These are phyloP conservation scores for Drosophila novamexicana DNA, from an alignment of 1,140 invertebrate genomes.

Conservation along the genomic window DNA sequence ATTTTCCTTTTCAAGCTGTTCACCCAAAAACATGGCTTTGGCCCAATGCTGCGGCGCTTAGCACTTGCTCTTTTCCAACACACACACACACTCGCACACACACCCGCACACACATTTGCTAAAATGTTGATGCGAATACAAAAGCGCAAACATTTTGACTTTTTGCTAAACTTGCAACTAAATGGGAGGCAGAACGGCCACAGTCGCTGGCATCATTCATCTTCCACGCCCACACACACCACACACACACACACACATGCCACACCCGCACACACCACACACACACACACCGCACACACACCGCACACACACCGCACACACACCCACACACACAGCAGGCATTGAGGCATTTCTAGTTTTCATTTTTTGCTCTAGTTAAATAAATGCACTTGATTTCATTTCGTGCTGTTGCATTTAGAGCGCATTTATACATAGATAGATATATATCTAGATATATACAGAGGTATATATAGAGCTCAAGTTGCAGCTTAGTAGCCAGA, in stretches of 20 bases:
- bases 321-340: constrained; percentile 16
- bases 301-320: constrained; percentile 1
- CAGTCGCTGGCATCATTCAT: constrained; percentile 64
- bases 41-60: not conserved
- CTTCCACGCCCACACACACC: constrained; percentile 54
- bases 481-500: not conserved
- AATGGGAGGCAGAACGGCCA: constrained; percentile 62
- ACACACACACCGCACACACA: no score
- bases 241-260: constrained; percentile 9
- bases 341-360: constrained; percentile 26
- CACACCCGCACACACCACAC: constrained; percentile 47
- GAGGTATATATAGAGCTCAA: constrained; percentile 2
- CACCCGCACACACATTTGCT: constrained; percentile 5
- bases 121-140: constrained; percentile 49
- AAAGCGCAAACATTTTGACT: constrained; percentile 68
- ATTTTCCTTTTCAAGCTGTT: constrained; percentile 48
- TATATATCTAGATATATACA: constrained; percentile 18
- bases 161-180: constrained; percentile 70
- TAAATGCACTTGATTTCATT: constrained; percentile 83
- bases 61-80: not conserved
- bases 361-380: constrained; percentile 46
- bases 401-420: constrained; percentile 75
- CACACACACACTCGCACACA: constrained; percentile 5
- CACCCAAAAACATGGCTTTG: constrained; percentile 56
- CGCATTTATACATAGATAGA: not conserved